These are phyloP conservation scores for Heliornis fulica DNA, from an alignment of 2,113 vertebrate genomes.

Conservation along the genomic window DNA sequence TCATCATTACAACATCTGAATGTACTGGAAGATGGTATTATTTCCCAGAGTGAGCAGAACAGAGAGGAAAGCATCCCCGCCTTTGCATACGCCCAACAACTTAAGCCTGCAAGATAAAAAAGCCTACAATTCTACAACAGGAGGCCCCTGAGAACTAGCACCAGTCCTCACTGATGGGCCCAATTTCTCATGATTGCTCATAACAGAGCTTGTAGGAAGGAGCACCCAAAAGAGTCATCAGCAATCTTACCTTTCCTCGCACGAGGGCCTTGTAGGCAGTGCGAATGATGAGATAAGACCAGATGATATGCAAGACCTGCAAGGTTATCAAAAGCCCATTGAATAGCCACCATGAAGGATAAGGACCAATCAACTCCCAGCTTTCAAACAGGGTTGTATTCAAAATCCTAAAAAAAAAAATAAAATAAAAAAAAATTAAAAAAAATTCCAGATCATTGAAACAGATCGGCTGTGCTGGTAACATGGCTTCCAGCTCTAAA, in stretches of 20 bases:
- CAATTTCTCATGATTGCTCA: neutral
- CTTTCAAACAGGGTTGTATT: conserved; percentile 96
- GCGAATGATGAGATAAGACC: conserved; percentile 92
- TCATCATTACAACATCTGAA: neutral
- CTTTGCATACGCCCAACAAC: neutral
- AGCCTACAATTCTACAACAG: neutral
- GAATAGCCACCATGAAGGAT: conserved; percentile 95
- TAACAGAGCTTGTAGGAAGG: fast-evolving
- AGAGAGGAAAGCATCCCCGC: neutral
- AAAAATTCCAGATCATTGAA: too few relatives aligned
- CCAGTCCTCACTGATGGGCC: neutral
- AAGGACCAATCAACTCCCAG: conserved; percentile 92
- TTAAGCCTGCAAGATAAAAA: neutral
- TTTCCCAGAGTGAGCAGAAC: neutral
- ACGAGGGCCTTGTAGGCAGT: conserved; percentile 89
- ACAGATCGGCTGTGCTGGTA: neutral
- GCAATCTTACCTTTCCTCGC: conserved; percentile 85
- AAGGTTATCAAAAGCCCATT: conserved; percentile 86
- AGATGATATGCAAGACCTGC: conserved; percentile 90
- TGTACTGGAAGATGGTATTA: fast-evolving
- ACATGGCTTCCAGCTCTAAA: neutral
- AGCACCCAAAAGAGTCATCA: neutral
- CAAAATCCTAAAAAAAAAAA: conserved; percentile 89
- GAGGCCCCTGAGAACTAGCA: neutral
- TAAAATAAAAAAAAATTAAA: too few relatives aligned